Evolutionary conservation across 2,113 vertebrate genomes (phyloP).

Genomic region (Mandrillus leucophaeus): DNA sequence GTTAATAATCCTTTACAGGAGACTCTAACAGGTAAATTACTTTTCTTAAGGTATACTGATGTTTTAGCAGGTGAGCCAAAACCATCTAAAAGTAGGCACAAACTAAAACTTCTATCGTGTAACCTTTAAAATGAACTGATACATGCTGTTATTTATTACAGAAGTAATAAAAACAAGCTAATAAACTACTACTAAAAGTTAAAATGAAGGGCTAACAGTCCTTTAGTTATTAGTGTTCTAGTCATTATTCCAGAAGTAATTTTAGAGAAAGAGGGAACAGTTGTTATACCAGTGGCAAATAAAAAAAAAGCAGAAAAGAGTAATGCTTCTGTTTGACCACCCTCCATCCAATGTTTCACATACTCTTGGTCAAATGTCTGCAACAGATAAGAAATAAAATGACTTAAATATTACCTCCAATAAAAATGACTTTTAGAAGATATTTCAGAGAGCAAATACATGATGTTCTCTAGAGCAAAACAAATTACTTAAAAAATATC

Average conservation of each 20-base stretch:
- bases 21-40: background rate
- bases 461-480: background rate
- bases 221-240: background rate
- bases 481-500: background rate
- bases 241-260: background rate
- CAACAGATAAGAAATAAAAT: background rate
- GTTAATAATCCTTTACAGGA: background rate
- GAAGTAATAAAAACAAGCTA: background rate
- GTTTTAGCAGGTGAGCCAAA: background rate
- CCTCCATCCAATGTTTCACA: background rate
- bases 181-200: background rate
- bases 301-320: slow-evolving; percentile 16
- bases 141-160: background rate
- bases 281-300: background rate
- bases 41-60: background rate
- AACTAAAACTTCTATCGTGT: background rate
- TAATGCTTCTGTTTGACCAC: background rate
- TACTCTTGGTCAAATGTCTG: background rate
- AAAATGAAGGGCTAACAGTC: background rate
- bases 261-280: background rate
- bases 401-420: background rate
- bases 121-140: slow-evolving; percentile 21
- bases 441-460: background rate
- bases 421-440: background rate
- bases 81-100: background rate